Percentiles rank a stretch among this genome's conserved stretches.
Evolutionary conservation across 2,888 invertebrate species (phyloP).

Genomic region (Trichacis sp.): DNA sequence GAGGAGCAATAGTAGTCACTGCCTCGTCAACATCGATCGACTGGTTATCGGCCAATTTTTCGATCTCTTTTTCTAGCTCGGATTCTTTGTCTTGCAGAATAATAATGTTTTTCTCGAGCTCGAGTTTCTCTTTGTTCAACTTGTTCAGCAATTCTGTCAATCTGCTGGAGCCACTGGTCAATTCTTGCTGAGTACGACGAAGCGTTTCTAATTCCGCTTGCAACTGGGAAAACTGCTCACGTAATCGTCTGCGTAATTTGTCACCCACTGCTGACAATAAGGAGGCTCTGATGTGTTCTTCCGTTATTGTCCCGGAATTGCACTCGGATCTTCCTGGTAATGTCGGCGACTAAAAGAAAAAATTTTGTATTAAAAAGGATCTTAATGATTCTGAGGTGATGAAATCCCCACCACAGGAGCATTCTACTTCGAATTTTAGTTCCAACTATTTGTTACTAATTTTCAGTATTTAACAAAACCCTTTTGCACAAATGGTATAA

Average conservation of each 20-base stretch:
- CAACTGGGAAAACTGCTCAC: constrained; percentile 90
- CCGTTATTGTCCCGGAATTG: constrained; percentile 86
- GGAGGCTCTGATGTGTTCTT: constrained; percentile 95
- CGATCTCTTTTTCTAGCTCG: constrained; percentile 85
- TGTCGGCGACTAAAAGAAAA: constrained; percentile 54
- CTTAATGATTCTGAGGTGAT: too few relatives aligned
- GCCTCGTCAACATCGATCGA: constrained; percentile 95
- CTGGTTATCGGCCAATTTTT: constrained; percentile 81
- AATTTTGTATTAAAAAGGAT: too few relatives aligned
- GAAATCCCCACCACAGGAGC: too few relatives aligned
- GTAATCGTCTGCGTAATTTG: constrained; percentile 86
- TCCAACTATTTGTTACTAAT: too few relatives aligned
- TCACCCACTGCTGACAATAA: constrained; percentile 95
- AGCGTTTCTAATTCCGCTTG: constrained; percentile 93
- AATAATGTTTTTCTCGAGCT: constrained; percentile 86
- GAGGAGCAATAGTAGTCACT: constrained; percentile 94
- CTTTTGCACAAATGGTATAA: too few relatives aligned
- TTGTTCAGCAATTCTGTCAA: constrained; percentile 83
- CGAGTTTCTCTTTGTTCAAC: constrained; percentile 83
- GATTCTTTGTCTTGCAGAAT: constrained; percentile 88
- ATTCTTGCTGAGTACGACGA: constrained; percentile 86
- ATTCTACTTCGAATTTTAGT: too few relatives aligned
- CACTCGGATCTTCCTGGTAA: constrained; percentile 68
- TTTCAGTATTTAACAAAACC: too few relatives aligned
- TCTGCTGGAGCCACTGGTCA: constrained; percentile 85